Percentiles rank a stretch among this genome's conserved stretches.
Conservation (phyloP, 1,140 invertebrate genomes). For the Calliopsis andreniformis region DNA sequence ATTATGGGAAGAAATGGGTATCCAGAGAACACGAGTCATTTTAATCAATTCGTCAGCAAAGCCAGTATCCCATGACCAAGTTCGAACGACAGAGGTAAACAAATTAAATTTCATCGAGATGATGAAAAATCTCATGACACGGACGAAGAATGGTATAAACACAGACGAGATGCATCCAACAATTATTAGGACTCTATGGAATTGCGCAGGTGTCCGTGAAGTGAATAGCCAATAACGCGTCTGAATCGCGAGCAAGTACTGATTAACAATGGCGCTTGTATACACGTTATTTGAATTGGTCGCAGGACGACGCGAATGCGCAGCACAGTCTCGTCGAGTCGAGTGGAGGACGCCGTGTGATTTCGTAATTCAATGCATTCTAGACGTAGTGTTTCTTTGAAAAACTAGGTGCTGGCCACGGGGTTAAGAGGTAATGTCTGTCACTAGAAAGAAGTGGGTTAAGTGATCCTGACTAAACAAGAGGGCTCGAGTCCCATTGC, state of each 20-base stretch:
- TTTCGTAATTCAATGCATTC: constrained; percentile 46
- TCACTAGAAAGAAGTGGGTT: constrained; percentile 41
- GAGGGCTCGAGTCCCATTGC: constrained; percentile 30
- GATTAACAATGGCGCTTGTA: background rate
- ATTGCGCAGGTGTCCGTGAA: too few species aligned
- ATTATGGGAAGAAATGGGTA: too few species aligned
- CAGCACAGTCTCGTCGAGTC: constrained; percentile 32
- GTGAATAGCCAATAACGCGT: background rate
- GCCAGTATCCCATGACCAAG: background rate
- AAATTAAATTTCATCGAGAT: constrained; percentile 10
- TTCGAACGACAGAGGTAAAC: background rate
- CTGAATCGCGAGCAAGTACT: background rate
- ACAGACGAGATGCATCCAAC: background rate
- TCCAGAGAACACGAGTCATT: background rate
- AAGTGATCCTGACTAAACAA: constrained; percentile 50
- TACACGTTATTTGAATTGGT: background rate
- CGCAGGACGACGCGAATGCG: background rate
- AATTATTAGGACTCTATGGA: background rate
- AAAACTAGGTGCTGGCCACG: constrained; percentile 31
- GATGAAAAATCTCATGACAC: background rate
- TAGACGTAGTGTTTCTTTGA: constrained; percentile 28
- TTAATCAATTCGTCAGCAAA: constrained; percentile 11
- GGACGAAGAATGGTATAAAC: background rate
- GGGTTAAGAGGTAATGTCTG: constrained; percentile 40
- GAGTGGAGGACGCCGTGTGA: constrained; percentile 1